Conservation (phyloP, 2,888 invertebrate genomes). For the Ametastegia equiseti region DNA sequence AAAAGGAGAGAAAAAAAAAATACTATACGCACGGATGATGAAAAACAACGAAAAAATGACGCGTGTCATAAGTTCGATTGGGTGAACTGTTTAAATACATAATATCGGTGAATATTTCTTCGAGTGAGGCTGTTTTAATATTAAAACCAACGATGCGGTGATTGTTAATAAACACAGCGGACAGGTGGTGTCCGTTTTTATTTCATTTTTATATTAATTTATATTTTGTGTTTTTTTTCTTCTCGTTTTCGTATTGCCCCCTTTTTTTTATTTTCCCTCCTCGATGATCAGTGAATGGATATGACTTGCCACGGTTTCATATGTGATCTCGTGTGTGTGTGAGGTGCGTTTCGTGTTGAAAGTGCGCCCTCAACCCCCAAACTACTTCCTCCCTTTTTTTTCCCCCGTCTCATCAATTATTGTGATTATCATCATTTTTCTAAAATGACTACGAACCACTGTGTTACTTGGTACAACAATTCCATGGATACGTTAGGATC, state of each 20-base stretch:
- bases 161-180: conserved; percentile 20
- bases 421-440: background rate
- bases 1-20: no score
- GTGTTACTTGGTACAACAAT: background rate
- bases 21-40: no score
- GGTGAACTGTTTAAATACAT: no score
- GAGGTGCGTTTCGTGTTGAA: no score
- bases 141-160: conserved; percentile 18
- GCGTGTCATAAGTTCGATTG: no score
- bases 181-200: background rate
- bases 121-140: background rate
- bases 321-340: no score
- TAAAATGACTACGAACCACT: background rate
- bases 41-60: no score
- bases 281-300: no score
- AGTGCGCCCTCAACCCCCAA: background rate
- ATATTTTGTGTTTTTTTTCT: conserved; percentile 9
- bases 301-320: no score
- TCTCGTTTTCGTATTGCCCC: background rate
- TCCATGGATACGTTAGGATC: background rate
- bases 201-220: background rate
- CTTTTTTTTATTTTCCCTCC: no score
- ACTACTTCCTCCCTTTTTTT: no score
- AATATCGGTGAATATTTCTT: background rate
- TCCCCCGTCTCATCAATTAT: no score